Evolutionary conservation across 2,797 vertebrate genomes (phyloP).

Genomic region (Notoglanidium macrostoma): DNA sequence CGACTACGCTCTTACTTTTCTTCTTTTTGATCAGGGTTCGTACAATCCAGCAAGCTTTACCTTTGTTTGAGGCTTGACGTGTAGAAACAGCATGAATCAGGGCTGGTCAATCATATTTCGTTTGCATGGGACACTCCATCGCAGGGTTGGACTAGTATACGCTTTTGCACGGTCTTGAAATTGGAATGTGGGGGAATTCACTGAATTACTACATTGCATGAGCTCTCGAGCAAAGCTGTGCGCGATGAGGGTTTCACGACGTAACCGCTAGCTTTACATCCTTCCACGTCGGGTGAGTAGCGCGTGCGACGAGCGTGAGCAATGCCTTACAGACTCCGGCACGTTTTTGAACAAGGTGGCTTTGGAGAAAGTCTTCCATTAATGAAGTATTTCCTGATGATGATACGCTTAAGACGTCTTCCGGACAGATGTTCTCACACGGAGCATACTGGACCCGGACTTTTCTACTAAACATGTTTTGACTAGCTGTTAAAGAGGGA

Average conservation of each 20-base stretch:
- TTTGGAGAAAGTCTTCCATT: not conserved
- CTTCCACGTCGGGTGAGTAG: not conserved
- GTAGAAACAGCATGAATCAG: slow-evolving; percentile 33
- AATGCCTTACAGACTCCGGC: not conserved
- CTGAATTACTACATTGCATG: not conserved
- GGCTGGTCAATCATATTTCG: slow-evolving; percentile 6
- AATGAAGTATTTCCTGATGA: not conserved
- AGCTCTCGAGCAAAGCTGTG: not conserved
- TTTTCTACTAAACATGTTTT: not conserved
- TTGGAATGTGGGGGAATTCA: not conserved
- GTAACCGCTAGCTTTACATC: not conserved
- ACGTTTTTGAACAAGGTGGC: not conserved
- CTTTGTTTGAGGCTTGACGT: not conserved
- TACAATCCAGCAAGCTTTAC: not conserved
- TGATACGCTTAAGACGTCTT: not conserved
- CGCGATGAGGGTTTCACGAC: not conserved
- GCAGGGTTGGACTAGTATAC: slow-evolving; percentile 5
- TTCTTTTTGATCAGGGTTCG: not conserved
- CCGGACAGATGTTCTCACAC: not conserved
- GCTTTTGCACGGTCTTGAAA: not conserved
- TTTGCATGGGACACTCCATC: slow-evolving; percentile 10
- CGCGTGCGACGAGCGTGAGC: not conserved
- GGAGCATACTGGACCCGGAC: not conserved
- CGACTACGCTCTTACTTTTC: not conserved
- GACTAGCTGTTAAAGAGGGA: slow-evolving; percentile 12